Evolutionary conservation across 2,113 vertebrate genomes (phyloP), one percentile per base, ranked within the genome.

Genomic region (Epinephelus moara): DNA sequence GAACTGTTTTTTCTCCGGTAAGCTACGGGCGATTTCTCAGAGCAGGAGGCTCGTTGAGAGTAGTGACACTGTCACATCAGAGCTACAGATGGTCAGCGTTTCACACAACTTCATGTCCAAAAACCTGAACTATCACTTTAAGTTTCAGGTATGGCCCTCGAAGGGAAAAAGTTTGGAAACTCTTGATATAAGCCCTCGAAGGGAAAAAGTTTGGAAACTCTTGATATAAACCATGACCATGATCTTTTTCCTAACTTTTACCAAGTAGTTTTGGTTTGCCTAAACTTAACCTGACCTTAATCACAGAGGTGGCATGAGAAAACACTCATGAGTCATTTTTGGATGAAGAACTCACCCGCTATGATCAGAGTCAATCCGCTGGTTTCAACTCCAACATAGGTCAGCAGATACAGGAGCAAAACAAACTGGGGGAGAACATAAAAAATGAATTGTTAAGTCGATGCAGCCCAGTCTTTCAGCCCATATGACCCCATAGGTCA

Each of bases 331-430:
- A 45, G 21, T 42, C 23, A 3, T 14, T 55, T 63, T 23, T 17
- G 10, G 30, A 70, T 64, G 13, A 50, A 63, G 7, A 59, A 71
- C 96, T 95, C 93, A 98, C 97, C 96, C 12, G 95, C 89, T 67
- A 98, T 97, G 73, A 98, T 85, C 84, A 98, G 95, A 55, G 97
- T 98, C 80, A 98, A 93, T 69, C 97, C 97, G 5, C 96, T 97
- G 91, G 95, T 95, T 45, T 94, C 75, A 3, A 96, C 88, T 1
- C 97, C 97, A 23, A 98, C 95, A 15, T 96, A 96, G 18, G 95
- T 96, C 93, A 98, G 78, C 93, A 98, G 90, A 91, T 97, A 98
- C 91, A 98, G 96, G 61, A 98, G 91, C 70, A 95, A 85, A 25
- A 95, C 90, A 75, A 98, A 96, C 97, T 98, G 91, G 11, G 71